Base-by-base conservation (phyloP, 2,113 vertebrate genomes). In the Anas platyrhynchos region DNA sequence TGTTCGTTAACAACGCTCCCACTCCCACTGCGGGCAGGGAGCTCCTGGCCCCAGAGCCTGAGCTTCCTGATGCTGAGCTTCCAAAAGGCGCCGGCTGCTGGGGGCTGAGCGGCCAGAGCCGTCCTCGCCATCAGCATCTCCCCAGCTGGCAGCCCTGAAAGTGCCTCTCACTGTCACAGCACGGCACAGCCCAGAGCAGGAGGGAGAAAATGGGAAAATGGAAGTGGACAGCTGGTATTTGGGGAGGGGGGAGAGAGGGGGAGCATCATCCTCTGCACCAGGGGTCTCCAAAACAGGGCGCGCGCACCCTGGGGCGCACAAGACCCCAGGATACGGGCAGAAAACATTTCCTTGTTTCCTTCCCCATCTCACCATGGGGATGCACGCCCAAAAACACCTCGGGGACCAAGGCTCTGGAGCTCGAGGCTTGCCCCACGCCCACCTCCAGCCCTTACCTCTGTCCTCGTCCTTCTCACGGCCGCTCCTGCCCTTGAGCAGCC, bases 391-490 rank as follows among this genome's bases (percentile, higher is more conserved):
- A 26, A 54, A 77, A 5, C 25, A 25, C 7, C 65, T 17, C 9
- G 1, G 67, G n/a, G 2, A 34, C 11, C 58, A 0, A 58, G 1
- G 10, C 13, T 61, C 16, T 2, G 0, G 9, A 0, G 0, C 34
- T 1, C 0, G 1, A 32, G 26, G 5, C 31, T 21, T 43, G 21
- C 41, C 9, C 8, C 59, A 11, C 2, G 10, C 44, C 16, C 10
- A 0, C 38, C 21, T 1, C 44, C 68, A 55, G 0, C 46, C 16
- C 98, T 97, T 97, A 99, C 99, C 99, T 99, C 98, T 97, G 58
- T 98, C 98, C 48, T 99, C 99, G 38, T 99, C 99, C 78, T 98
- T 96, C 83, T 99, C 99, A 13, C 98, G 98, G 86, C 97, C 85
- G 18, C 84, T 98, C 86, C 98, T 98, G 62, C 98, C 97, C 96